phyloP scores from a whole-genome alignment of 2,797 vertebrate genomes.

The Neosilurus hyrtlii region DNA sequence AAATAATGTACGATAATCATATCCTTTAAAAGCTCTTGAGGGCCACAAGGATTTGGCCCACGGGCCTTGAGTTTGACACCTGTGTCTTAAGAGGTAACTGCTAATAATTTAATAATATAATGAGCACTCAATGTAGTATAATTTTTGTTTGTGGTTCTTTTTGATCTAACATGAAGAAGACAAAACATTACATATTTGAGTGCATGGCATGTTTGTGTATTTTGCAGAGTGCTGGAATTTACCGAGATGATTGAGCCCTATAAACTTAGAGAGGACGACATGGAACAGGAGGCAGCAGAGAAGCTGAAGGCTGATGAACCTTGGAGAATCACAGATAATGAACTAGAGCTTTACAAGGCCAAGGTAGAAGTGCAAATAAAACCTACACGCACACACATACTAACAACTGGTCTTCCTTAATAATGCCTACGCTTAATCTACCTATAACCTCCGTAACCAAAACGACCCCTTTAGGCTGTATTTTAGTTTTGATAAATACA shows the following conservation, averaged over 20 bases:
- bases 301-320: conserved; percentile 93
- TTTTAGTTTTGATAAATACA: background rate
- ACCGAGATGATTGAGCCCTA: conserved; percentile 95
- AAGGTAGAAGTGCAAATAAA: conserved; percentile 75
- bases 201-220: background rate
- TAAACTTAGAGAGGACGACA: conserved; percentile 93
- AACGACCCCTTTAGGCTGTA: background rate
- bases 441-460: background rate
- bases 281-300: conserved; percentile 93
- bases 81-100: no score
- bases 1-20: no score
- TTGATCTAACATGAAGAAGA: background rate
- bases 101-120: no score
- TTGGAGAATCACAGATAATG: conserved; percentile 97
- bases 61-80: no score
- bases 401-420: background rate
- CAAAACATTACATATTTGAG: background rate
- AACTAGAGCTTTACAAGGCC: conserved; percentile 93
- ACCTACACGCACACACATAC: background rate
- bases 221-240: conserved; percentile 80
- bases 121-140: background rate
- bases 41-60: no score
- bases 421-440: background rate
- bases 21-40: no score
- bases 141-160: background rate